Evolutionary conservation across 2,113 vertebrate species (phyloP), one percentile per base, ranked within the genome.

Genomic region (Tetraodon nigroviridis): DNA sequence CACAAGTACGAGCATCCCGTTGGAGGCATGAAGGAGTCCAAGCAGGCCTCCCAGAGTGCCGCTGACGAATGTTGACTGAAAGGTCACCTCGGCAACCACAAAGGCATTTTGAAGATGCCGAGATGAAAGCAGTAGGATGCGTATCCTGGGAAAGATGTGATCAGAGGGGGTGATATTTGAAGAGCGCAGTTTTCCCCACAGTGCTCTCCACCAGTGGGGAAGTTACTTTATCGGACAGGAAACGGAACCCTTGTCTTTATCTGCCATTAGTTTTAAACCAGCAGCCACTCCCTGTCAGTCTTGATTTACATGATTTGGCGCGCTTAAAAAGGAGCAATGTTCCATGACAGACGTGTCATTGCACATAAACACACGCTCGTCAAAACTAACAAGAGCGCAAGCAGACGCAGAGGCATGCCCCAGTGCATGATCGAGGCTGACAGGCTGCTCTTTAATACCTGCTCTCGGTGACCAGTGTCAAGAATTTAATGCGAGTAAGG

Each of bases 191-290:
- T 12, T 19, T 13, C 5, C 19, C 49, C 54, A 46, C 67, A 50
- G 29, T 71, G 41, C 18, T 19, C 70, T 62, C 44, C 13, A 54
- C 51, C 5, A 7, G 32, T 12, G 44, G 57, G 70, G 78, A 77
- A 63, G 46, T 55, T 29, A 51, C 57, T 74, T 79, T 61, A 80
- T 81, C 78, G 54, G 45, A 22, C 64, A 82, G 85, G 82, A 83
- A 82, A 56, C 44, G 0, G 27, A 76, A 79, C 48, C 41, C 41
- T 52, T 52, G 42, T 66, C 63, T 72, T 67, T 72, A 78, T 78
- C 69, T 62, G 63, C 27, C 56, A 53, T 71, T 73, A 64, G 44
- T 58, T 53, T 69, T 15, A 60, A 37, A 61, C 72, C 64, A 50
- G 54, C 42, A 22, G 62, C 55, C 62, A 62, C 60, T 75, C 64